Evolutionary conservation across 2,797 vertebrate species (phyloP).

Genomic region (Limosa lapponica): DNA sequence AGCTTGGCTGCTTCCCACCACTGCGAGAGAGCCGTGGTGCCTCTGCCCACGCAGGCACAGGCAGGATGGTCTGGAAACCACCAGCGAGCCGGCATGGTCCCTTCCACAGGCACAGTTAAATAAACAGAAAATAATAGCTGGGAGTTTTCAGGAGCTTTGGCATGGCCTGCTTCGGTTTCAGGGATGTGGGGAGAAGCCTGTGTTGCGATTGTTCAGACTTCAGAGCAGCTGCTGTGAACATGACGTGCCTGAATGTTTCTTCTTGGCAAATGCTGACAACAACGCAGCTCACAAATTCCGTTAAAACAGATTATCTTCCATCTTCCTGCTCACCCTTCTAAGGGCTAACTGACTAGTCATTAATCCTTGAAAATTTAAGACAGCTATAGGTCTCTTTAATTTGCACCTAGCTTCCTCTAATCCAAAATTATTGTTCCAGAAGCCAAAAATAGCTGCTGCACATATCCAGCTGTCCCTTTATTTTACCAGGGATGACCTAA

Average conservation of each 20-base stretch:
- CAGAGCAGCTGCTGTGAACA: slow-evolving; percentile 42
- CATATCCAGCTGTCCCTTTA: slow-evolving; percentile 26
- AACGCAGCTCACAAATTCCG: background rate
- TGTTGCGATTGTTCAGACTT: slow-evolving; percentile 23
- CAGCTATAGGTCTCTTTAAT: background rate
- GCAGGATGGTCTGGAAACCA: background rate
- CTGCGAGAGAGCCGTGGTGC: background rate
- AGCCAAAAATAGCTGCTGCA: slow-evolving; percentile 19
- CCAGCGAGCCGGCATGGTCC: background rate
- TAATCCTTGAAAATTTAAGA: background rate
- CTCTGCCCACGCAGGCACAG: background rate
- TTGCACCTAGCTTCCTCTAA: slow-evolving; percentile 22
- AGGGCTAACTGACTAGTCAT: background rate
- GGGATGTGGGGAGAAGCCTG: background rate
- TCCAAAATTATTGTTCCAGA: slow-evolving; percentile 21
- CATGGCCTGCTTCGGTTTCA: background rate
- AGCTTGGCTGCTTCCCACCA: background rate
- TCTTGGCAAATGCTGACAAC: background rate
- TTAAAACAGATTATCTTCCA: background rate
- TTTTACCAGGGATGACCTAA: background rate
- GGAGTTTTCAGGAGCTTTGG: background rate
- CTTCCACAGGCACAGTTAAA: background rate
- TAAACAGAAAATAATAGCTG: slow-evolving; percentile 24
- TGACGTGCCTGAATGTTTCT: background rate
- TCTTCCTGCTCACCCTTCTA: background rate